Percentiles rank a stretch among this genome's conserved stretches.
Evolutionary conservation across 2,113 vertebrate species (phyloP).

Genomic region (Ahaetulla prasina): DNA sequence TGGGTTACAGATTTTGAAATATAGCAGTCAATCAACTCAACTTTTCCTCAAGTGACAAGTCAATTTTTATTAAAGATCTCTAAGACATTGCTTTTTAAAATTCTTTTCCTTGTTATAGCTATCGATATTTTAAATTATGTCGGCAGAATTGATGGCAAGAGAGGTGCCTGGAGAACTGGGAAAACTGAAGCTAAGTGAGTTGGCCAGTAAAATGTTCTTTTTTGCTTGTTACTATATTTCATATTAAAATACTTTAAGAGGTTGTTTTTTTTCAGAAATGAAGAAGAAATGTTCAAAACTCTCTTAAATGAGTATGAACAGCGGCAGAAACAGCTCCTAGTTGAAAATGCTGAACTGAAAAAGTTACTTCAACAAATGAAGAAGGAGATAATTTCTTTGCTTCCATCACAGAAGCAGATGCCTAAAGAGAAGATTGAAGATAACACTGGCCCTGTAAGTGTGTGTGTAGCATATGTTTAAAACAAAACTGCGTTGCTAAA

Average conservation of each 20-base stretch:
- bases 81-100: constrained; percentile 44
- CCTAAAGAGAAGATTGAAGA: constrained; percentile 76
- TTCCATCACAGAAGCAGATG: constrained; percentile 79
- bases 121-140: constrained; percentile 93
- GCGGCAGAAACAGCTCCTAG: constrained; percentile 82
- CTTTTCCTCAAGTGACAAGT: neutral
- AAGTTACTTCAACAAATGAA: constrained; percentile 98
- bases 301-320: constrained; percentile 87
- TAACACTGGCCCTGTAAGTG: constrained; percentile 76
- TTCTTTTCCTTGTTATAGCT: constrained; percentile 69
- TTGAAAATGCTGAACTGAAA: constrained; percentile 93
- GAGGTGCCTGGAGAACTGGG: constrained; percentile 82
- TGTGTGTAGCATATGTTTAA: neutral
- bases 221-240: constrained; percentile 22
- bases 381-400: constrained; percentile 90
- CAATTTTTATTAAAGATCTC: neutral
- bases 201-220: neutral
- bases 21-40: neutral
- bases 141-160: constrained; percentile 87
- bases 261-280: constrained; percentile 75
- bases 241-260: constrained; percentile 32
- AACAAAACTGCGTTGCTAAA: neutral
- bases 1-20: neutral
- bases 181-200: constrained; percentile 79
- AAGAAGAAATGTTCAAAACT: constrained; percentile 91